Evolutionary conservation across 2,113 vertebrate genomes (phyloP).

Genomic region (Petromus typicus): DNA sequence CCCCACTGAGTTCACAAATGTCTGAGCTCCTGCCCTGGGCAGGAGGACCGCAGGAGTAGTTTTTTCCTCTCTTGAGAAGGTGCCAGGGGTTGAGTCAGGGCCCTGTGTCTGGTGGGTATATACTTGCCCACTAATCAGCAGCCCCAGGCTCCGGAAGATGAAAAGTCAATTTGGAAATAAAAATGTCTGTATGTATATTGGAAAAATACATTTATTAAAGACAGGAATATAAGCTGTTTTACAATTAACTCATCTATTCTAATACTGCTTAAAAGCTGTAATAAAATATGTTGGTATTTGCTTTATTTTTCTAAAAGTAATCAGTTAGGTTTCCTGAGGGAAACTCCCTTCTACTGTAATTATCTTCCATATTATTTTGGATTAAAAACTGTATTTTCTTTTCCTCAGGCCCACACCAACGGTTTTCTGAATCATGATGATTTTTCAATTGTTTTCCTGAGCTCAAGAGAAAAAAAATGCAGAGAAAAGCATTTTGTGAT

Average conservation of each 20-base stretch:
- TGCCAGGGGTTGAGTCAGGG: not conserved
- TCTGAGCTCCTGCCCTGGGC: not conserved
- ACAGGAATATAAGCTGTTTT: not conserved
- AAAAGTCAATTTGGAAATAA: slow-evolving; percentile 5
- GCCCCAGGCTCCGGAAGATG: not conserved
- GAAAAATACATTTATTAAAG: not conserved
- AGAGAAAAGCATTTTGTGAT: not conserved
- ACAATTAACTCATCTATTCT: not conserved
- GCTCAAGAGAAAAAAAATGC: not conserved
- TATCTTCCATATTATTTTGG: slow-evolving; percentile 11
- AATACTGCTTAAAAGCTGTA: slow-evolving; percentile 8
- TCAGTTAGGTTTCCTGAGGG: not conserved
- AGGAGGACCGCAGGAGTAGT: not conserved
- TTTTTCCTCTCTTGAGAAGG: not conserved
- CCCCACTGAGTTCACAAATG: not conserved
- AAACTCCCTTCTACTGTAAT: not conserved
- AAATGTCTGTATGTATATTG: not conserved
- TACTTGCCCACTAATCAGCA: not conserved
- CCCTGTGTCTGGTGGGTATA: not conserved
- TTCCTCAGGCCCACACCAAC: not conserved
- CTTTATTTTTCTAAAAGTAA: slow-evolving; percentile 30
- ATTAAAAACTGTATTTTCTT: not conserved
- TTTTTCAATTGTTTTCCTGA: slow-evolving; percentile 50
- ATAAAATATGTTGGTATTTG: not conserved
- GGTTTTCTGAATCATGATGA: slow-evolving; percentile 4